phyloP scores from a whole-genome alignment of 2,888 invertebrate genomes.

The Chorisops tibialis region DNA sequence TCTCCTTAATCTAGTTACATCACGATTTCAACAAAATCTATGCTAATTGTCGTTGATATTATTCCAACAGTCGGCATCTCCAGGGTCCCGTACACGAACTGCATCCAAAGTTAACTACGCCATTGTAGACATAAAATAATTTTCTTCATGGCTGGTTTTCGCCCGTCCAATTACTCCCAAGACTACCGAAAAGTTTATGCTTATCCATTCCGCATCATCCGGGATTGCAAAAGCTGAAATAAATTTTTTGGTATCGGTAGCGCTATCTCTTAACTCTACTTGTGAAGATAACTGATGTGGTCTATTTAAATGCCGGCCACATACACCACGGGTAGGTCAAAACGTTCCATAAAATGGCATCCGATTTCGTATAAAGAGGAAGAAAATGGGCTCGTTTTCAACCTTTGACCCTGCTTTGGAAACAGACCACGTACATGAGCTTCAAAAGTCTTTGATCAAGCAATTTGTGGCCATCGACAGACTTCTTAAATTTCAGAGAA shows the following conservation, averaged over 20 bases:
- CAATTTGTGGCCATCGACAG: conserved; percentile 24
- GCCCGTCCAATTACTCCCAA: conserved; percentile 6
- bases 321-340: conserved; percentile 15
- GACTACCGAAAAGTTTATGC: background rate
- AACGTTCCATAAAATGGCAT: conserved; percentile 19
- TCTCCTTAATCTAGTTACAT: too few species aligned
- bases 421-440: conserved; percentile 21
- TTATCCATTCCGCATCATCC: background rate
- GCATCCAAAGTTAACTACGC: background rate
- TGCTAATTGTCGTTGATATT: too few species aligned
- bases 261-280: conserved; percentile 1
- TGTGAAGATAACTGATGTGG: conserved; percentile 1
- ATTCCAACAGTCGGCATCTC: background rate
- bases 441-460: conserved; percentile 17
- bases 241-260: background rate
- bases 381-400: conserved; percentile 11
- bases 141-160: conserved; percentile 21
- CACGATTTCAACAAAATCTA: too few species aligned
- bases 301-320: conserved; percentile 17
- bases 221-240: conserved; percentile 10
- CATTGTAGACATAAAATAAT: conserved; percentile 3
- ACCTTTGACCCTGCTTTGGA: conserved; percentile 1
- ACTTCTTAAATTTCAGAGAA: conserved; percentile 20
- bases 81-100: background rate
- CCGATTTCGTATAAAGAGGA: conserved; percentile 10